A percentile compares a stretch with the other conserved stretches of the same genome.
These are phyloP conservation scores for Hermaeophaga mercurialis DNA, from an alignment of 2,888 invertebrate genomes.

Conservation along the genomic window DNA sequence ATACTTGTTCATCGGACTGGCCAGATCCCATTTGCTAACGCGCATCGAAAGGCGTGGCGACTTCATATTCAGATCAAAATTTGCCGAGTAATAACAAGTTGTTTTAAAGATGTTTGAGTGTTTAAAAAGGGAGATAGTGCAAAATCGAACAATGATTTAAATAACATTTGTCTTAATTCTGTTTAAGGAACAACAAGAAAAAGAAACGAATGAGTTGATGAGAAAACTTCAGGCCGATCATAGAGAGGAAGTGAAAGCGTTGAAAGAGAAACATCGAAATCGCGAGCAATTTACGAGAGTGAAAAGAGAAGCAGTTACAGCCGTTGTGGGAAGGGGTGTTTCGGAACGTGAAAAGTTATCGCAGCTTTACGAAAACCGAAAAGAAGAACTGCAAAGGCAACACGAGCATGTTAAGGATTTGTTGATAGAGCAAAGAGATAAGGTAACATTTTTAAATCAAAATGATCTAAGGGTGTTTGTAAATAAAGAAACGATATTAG, in stretches of 20 bases:
- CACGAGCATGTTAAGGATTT: slow-evolving; percentile 78
- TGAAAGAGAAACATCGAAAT: slow-evolving; percentile 87
- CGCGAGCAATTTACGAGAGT: slow-evolving; percentile 87
- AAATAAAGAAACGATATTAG: too few species aligned
- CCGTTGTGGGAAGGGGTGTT: slow-evolving; percentile 88
- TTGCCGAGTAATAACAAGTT: too few species aligned
- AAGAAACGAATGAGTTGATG: slow-evolving; percentile 76
- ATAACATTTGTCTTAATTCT: too few species aligned
- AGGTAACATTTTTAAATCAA: too few species aligned
- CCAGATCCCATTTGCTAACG: too few species aligned
- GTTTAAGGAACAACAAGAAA: slow-evolving; percentile 65
- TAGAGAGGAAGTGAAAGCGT: slow-evolving; percentile 84
- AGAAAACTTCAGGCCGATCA: slow-evolving; percentile 81
- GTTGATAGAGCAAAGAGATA: slow-evolving; percentile 69
- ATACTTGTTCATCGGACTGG: too few species aligned
- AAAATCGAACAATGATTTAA: too few species aligned
- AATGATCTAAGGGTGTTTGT: too few species aligned
- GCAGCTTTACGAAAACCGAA: slow-evolving; percentile 75
- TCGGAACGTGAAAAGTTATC: slow-evolving; percentile 83
- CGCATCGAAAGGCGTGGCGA: too few species aligned
- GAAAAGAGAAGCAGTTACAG: slow-evolving; percentile 80
- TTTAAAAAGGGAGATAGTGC: too few species aligned
- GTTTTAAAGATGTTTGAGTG: too few species aligned
- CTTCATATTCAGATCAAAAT: too few species aligned
- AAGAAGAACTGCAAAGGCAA: slow-evolving; percentile 74